Evolutionary conservation across 1,140 invertebrate genomes (phyloP).

Genomic region (Anastatus disparis): DNA sequence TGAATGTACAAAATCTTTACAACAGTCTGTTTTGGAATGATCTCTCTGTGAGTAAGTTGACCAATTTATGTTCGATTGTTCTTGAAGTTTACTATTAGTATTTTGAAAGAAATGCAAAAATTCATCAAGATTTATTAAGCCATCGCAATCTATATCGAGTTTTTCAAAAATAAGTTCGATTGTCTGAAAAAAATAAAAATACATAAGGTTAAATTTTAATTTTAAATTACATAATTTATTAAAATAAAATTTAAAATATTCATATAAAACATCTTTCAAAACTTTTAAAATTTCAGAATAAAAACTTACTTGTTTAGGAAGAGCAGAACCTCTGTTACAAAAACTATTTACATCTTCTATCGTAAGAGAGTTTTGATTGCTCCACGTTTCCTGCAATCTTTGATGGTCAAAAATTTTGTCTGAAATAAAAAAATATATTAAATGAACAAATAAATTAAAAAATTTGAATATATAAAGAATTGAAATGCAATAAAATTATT

Average conservation of each 20-base stretch:
- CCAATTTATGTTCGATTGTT: conserved; percentile 56
- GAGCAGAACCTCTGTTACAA: conserved; percentile 49
- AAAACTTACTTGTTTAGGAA: conserved; percentile 54
- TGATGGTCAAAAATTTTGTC: conserved; percentile 48
- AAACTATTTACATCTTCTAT: conserved; percentile 50
- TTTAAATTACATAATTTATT: no score
- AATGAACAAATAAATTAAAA: no score
- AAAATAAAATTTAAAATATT: no score
- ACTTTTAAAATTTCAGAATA: not conserved
- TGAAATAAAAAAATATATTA: no score
- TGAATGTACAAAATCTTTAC: conserved; percentile 48
- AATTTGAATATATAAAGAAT: no score
- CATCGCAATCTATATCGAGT: conserved; percentile 73
- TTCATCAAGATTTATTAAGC: conserved; percentile 75
- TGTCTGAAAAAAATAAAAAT: conserved; percentile 68
- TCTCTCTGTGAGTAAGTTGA: conserved; percentile 46
- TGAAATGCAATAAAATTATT: not conserved
- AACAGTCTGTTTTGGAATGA: conserved; percentile 47
- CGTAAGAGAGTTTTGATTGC: conserved; percentile 47
- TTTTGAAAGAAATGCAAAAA: conserved; percentile 74
- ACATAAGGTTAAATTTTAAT: conserved; percentile 54
- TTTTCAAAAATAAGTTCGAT: conserved; percentile 76
- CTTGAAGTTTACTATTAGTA: conserved; percentile 56
- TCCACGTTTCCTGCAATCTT: conserved; percentile 52
- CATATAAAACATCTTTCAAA: no score